Evolutionary conservation across 2,888 invertebrate species (phyloP).

Genomic region (Nephrocerus scutellatus): DNA sequence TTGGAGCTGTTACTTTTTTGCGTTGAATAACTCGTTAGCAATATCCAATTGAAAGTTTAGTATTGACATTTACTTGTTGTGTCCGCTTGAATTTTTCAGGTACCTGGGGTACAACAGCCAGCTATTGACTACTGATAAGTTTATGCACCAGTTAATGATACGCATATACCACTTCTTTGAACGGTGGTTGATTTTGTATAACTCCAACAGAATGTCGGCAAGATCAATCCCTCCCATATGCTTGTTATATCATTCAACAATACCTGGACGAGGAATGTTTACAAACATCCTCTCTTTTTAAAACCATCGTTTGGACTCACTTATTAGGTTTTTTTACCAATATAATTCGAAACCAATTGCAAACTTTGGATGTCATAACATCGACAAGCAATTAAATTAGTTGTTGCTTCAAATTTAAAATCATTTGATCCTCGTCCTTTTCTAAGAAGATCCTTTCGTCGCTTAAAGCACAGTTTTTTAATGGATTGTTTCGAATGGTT

Average conservation of each 20-base stretch:
- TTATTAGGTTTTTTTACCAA: slow-evolving; percentile 16
- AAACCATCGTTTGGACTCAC: slow-evolving; percentile 21
- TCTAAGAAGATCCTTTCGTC: slow-evolving; percentile 16
- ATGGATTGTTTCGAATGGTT: slow-evolving; percentile 17
- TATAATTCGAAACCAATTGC: slow-evolving; percentile 20
- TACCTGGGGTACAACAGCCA: slow-evolving; percentile 20
- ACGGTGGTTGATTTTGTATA: slow-evolving; percentile 18
- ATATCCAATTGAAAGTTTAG: slow-evolving; percentile 20
- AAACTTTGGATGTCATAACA: slow-evolving; percentile 23
- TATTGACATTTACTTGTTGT: slow-evolving; percentile 14
- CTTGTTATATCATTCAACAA: slow-evolving; percentile 15
- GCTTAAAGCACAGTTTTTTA: slow-evolving; percentile 16
- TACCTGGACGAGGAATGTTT: slow-evolving; percentile 15
- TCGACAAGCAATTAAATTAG: slow-evolving; percentile 21
- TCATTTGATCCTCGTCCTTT: slow-evolving; percentile 19
- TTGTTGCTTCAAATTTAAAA: slow-evolving; percentile 18
- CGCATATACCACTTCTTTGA: slow-evolving; percentile 22
- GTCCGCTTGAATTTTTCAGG: slow-evolving; percentile 10
- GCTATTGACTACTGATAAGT: slow-evolving; percentile 14
- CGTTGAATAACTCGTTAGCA: slow-evolving; percentile 17
- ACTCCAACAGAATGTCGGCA: slow-evolving; percentile 19
- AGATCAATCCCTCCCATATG: slow-evolving; percentile 21
- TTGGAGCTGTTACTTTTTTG: slow-evolving; percentile 3
- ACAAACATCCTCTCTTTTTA: slow-evolving; percentile 18
- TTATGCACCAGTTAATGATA: slow-evolving; percentile 20